Evolutionary conservation across 2,888 invertebrate species (phyloP).

Genomic region (Volucella inanis): DNA sequence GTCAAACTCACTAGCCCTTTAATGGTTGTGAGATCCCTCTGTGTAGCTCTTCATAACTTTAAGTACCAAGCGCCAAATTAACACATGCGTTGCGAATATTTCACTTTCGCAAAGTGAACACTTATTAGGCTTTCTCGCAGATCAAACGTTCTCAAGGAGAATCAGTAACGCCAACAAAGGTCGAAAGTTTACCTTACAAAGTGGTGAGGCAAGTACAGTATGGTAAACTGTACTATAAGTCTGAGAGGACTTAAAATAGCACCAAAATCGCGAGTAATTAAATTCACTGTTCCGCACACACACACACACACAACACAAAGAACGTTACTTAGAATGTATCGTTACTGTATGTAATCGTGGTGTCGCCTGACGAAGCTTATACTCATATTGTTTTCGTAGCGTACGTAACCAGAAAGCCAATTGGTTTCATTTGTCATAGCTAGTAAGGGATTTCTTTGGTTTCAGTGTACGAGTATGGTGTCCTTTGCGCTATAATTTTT

Average conservation of each 20-base stretch:
- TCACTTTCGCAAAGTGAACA: constrained; percentile 6
- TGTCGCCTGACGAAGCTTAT: constrained; percentile 2
- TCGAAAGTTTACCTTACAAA: not conserved
- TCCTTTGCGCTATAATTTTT: constrained; percentile 60
- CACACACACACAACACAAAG: constrained; percentile 11
- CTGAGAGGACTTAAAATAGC: not conserved
- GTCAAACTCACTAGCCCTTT: too few relatives aligned
- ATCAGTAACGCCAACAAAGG: too few relatives aligned
- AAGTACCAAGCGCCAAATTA: not conserved
- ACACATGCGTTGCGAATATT: not conserved
- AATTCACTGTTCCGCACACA: constrained; percentile 28
- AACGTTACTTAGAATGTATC: constrained; percentile 45
- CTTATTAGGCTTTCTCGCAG: not conserved
- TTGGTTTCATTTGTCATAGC: constrained; percentile 65
- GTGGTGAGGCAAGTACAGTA: too few relatives aligned
- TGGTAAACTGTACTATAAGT: not conserved
- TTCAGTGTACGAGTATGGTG: constrained; percentile 21
- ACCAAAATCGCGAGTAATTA: constrained; percentile 51
- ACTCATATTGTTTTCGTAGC: not conserved
- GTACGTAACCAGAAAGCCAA: constrained; percentile 41
- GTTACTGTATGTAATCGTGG: not conserved
- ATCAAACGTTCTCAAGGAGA: not conserved
- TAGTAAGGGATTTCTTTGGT: constrained; percentile 52
- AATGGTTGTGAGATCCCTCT: not conserved
- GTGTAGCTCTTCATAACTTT: not conserved